Percentiles rank a stretch among this genome's conserved stretches.
phyloP scores from a whole-genome alignment of 1,140 invertebrate genomes.

The Drosophila auraria region DNA sequence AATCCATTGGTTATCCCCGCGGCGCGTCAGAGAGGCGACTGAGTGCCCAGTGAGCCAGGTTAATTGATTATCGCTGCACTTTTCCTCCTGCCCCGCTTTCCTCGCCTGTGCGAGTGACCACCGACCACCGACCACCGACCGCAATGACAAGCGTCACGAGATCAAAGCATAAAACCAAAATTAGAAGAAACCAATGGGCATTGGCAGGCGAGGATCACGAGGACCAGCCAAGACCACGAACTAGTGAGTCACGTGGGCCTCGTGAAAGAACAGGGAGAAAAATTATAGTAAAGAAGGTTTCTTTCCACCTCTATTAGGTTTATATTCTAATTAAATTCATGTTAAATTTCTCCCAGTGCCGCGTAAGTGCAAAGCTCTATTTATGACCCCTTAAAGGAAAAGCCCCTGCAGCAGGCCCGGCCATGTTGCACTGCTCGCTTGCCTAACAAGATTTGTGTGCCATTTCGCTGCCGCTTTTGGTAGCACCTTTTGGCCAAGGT shows the following conservation, averaged over 20 bases:
- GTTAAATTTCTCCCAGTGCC: slow-evolving; percentile 6
- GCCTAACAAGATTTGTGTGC: slow-evolving; percentile 56
- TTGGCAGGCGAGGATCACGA: slow-evolving; percentile 3
- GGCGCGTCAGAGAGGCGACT: slow-evolving; percentile 19
- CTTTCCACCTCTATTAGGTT: too few species aligned
- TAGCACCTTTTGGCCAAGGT: slow-evolving; percentile 52
- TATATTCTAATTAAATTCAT: too few species aligned
- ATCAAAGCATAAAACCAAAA: slow-evolving; percentile 74
- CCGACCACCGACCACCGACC: slow-evolving; percentile 1
- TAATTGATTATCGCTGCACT: slow-evolving; percentile 72
- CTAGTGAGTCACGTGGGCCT: slow-evolving; percentile 15
- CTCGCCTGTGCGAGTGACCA: slow-evolving; percentile 2
- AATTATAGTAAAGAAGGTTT: not conserved
- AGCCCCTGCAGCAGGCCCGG: not conserved
- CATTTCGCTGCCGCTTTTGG: slow-evolving; percentile 54
- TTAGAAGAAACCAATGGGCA: slow-evolving; percentile 58
- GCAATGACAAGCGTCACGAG: slow-evolving; percentile 78
- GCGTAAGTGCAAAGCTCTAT: slow-evolving; percentile 30
- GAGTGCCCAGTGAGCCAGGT: slow-evolving; percentile 62
- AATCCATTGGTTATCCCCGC: slow-evolving; percentile 38
- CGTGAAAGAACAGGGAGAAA: slow-evolving; percentile 1
- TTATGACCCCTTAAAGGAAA: slow-evolving; percentile 34
- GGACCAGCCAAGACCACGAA: slow-evolving; percentile 20
- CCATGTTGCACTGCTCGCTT: slow-evolving; percentile 21
- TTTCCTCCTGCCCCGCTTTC: slow-evolving; percentile 2